Evolutionary conservation across 2,113 vertebrate genomes (phyloP), one percentile per base, ranked within the genome.

Genomic region (Thalassoma bifasciatum): DNA sequence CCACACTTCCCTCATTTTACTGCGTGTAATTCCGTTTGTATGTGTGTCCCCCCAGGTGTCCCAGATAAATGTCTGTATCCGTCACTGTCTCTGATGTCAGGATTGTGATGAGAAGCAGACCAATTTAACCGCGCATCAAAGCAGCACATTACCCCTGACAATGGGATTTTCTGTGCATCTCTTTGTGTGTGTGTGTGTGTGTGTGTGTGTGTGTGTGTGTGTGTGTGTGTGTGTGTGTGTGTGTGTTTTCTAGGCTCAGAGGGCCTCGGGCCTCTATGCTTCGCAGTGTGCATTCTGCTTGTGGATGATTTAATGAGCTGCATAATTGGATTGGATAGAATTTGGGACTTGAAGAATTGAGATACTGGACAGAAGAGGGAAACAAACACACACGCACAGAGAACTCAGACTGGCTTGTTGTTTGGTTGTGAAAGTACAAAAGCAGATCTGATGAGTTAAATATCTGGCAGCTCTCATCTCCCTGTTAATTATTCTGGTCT

Each of bases 111-210:
- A 84, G 75, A 81, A 84, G 52, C 70, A 79, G 65, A 51, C 65
- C 83, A 71, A 83, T 86, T 88, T 88, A 84, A 89, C 56, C 66
- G 77, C 64, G 71, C 72, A 82, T 88, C 80, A 91, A 73, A 88
- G 57, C 84, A 42, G 72, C 59, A 81, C 68, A 75, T 78, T 77
- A 63, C 36, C 53, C 65, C 59, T 17, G n/a, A 65, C 53, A 46
- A 38, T 51, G 60, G 30, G 38, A 14, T 44, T 64, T 40, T 66
- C 21, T 79, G 51, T 53, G 46, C 40, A 46, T 46, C 62, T 38
- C 11, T 60, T n/a, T 74, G 38, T 54, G 46, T 53, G 42, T 37
- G 53, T 58, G 34, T 75, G 37, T 22, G 47, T 75, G 57, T 26
- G 51, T 53, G 46, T 47, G 53, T 46, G 67, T 38, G 14, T 60